phyloP scores from a whole-genome alignment of 1,140 invertebrate species.

The Dicyema japonicum region DNA sequence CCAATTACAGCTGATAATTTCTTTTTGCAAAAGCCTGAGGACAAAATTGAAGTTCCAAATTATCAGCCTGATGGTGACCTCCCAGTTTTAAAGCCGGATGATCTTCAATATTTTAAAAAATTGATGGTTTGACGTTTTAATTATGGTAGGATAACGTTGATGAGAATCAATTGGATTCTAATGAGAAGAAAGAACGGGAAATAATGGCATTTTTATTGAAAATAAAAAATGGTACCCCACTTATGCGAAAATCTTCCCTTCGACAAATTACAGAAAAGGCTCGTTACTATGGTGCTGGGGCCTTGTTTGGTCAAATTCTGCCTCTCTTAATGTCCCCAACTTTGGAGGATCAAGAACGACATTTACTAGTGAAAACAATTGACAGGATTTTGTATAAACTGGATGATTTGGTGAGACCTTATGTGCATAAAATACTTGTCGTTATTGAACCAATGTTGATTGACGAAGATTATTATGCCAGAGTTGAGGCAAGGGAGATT shows the following conservation, averaged over 20 bases:
- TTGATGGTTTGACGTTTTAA: slow-evolving; percentile 27
- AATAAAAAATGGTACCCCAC: slow-evolving; percentile 96
- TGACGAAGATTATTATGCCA: slow-evolving; percentile 97
- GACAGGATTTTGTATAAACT: slow-evolving; percentile 90
- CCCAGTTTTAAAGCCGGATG: slow-evolving; percentile 93
- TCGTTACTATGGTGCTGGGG: slow-evolving; percentile 78
- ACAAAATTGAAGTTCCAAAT: slow-evolving; percentile 43
- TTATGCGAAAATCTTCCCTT: slow-evolving; percentile 77
- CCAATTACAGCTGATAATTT: slow-evolving; percentile 66
- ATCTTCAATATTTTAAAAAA: slow-evolving; percentile 98
- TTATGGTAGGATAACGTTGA: slow-evolving; percentile 48
- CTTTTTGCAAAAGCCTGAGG: slow-evolving; percentile 39
- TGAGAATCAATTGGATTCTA: slow-evolving; percentile 63
- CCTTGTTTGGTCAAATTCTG: slow-evolving; percentile 87
- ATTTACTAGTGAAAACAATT: slow-evolving; percentile 89
- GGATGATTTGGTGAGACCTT: slow-evolving; percentile 83
- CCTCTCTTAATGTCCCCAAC: slow-evolving; percentile 94
- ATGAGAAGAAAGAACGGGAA: slow-evolving; percentile 85
- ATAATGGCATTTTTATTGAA: slow-evolving; percentile 92
- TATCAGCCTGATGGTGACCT: slow-evolving; percentile 69
- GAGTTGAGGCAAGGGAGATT: slow-evolving; percentile 91
- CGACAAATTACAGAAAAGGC: slow-evolving; percentile 94
- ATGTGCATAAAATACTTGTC: slow-evolving; percentile 94
- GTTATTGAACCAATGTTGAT: slow-evolving; percentile 93
- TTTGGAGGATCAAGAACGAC: slow-evolving; percentile 86